Conservation (phyloP, 2,797 vertebrate species). For the Acomys russatus region DNA sequence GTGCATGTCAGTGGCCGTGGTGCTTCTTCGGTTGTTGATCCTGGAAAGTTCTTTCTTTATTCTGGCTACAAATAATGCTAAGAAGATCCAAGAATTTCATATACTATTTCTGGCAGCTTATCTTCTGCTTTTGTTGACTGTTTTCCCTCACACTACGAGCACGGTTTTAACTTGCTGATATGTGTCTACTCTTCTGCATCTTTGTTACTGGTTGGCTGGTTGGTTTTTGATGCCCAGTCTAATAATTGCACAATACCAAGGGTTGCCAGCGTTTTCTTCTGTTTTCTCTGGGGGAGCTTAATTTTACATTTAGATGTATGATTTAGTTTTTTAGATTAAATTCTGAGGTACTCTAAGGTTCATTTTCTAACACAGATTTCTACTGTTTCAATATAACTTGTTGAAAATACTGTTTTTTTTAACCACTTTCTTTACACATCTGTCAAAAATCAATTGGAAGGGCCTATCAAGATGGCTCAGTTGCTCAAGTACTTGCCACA, state of each 20-base stretch:
- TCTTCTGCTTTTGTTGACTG: background rate
- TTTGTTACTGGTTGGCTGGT: background rate
- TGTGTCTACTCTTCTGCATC: background rate
- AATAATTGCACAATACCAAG: background rate
- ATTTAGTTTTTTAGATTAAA: background rate
- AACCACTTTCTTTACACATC: background rate
- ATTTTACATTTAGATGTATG: background rate
- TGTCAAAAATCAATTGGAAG: background rate
- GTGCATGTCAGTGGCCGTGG: background rate
- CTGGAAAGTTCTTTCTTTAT: background rate
- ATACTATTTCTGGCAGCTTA: background rate
- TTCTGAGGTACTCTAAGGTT: background rate
- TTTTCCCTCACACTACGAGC: background rate
- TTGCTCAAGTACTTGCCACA: background rate
- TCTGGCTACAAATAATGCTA: background rate
- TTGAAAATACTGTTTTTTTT: background rate
- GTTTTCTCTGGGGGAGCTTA: too few species aligned
- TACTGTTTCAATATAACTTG: background rate
- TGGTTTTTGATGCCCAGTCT: background rate
- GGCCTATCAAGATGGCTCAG: background rate
- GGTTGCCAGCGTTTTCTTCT: background rate
- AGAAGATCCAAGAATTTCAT: background rate
- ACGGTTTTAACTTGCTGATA: background rate
- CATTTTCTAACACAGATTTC: background rate
- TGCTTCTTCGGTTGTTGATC: background rate